Evolutionary conservation across 2,888 invertebrate species (phyloP), one percentile per base, ranked within the genome.

Genomic region (Eristalis arbustorum): DNA sequence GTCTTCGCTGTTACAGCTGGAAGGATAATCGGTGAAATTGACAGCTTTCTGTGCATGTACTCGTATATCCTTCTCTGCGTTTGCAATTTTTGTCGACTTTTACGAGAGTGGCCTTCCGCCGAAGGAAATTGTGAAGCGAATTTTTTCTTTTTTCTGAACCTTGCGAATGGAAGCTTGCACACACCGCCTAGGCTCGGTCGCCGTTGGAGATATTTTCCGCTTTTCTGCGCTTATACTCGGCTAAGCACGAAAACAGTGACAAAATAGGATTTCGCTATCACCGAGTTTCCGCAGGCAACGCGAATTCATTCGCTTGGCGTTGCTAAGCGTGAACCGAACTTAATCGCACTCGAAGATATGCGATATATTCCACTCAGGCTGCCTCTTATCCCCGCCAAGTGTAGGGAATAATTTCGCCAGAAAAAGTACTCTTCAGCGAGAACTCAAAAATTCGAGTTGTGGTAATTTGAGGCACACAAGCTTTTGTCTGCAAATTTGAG

Each of bases 161-260:
- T 25, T 40, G 14, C 49, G 6, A 18, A 6, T n/a, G 49, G 3
- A 18, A 18, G 18, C n/a, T 6, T 49, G n/a, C n/a, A 14, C n/a
- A 49, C 49, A n/a, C 18, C 49, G 10, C 49, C 18, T n/a, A 18
- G 18, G 18, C 8, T 18, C 18, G 13, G 67, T 23, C 62, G 66
- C 31, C 28, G 68, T 56, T 64, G 57, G 68, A 25, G 67, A 37
- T 14, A 80, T 73, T 10, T 31, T 31, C 5, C 6, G 4, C 31
- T 31, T 80, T 73, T 37, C 73, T 69, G 25, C 75, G 73, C 63
- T 80, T 72, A 66, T 56, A 81, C 72, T 84, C 57, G 81, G 81
- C 72, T 76, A 69, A 84, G 84, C 84, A 81, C 63, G 73, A 84
- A 84, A 68, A 72, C 72, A 75, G 31, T 62, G 78, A 25, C 73